phyloP scores from a whole-genome alignment of 2,888 invertebrate genomes.

The Cheilosia variabilis region DNA sequence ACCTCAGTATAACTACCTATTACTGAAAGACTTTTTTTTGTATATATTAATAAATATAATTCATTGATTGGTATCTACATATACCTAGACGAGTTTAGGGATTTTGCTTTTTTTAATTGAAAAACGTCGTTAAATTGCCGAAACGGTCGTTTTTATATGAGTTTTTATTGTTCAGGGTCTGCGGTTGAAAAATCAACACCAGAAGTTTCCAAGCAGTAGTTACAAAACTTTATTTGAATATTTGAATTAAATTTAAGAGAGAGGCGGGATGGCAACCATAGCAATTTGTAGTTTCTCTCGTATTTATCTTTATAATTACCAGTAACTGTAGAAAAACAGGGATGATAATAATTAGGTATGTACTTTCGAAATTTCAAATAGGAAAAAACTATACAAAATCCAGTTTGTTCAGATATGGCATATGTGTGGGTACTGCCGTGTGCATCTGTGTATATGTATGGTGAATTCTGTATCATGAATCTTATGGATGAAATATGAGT shows the following conservation, averaged over 20 bases:
- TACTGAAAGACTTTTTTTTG: no score
- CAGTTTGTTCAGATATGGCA: neutral
- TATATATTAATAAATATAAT: no score
- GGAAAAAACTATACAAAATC: neutral
- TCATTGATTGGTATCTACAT: no score
- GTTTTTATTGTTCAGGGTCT: neutral
- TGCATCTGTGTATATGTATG: neutral
- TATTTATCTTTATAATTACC: constrained; percentile 55
- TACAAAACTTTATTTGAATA: neutral
- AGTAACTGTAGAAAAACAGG: constrained; percentile 43
- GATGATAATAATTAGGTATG: neutral
- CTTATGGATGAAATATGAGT: constrained; percentile 62
- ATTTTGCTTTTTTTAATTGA: no score
- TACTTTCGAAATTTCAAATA: constrained; percentile 30
- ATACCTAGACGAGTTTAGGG: no score
- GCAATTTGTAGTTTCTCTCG: constrained; percentile 47
- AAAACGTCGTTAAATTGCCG: neutral
- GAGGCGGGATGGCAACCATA: constrained; percentile 42
- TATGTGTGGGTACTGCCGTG: constrained; percentile 2
- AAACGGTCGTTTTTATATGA: neutral
- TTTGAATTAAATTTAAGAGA: no score
- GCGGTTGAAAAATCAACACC: no score
- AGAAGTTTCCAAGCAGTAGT: no score
- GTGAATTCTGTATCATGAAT: no score
- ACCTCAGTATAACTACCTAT: neutral